Conservation (phyloP, 2,888 invertebrate genomes). For the Pandemis heparana region DNA sequence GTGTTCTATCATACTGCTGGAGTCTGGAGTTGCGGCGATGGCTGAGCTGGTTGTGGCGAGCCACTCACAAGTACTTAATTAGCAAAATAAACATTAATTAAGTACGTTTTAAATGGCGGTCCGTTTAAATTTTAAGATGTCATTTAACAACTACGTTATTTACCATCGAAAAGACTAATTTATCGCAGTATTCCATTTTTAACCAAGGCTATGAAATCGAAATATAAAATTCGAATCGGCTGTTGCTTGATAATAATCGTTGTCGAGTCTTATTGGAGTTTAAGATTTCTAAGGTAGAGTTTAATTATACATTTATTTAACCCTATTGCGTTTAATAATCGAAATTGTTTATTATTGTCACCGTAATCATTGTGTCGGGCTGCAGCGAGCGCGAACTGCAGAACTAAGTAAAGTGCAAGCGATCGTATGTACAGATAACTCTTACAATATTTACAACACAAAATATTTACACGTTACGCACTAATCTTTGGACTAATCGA, state of each 20-base stretch:
- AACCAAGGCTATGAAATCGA: slow-evolving; percentile 25
- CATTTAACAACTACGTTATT: slow-evolving; percentile 27
- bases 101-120: slow-evolving; percentile 38
- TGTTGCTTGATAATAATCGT: slow-evolving; percentile 18
- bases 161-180: slow-evolving; percentile 24
- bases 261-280: slow-evolving; percentile 31
- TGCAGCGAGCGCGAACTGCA: slow-evolving; percentile 41
- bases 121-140: slow-evolving; percentile 24
- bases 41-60: slow-evolving; percentile 29
- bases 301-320: slow-evolving; percentile 46
- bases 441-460: slow-evolving; percentile 63
- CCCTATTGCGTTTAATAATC: slow-evolving; percentile 65
- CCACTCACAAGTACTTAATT: slow-evolving; percentile 12
- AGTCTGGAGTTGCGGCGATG: slow-evolving; percentile 47
- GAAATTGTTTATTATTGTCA: slow-evolving; percentile 79
- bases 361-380: slow-evolving; percentile 62
- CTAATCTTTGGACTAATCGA: slow-evolving; percentile 76
- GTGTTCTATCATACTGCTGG: slow-evolving; percentile 71
- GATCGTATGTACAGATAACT: slow-evolving; percentile 74
- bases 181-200: slow-evolving; percentile 27
- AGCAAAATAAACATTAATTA: slow-evolving; percentile 40
- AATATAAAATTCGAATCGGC: slow-evolving; percentile 11
- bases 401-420: slow-evolving; percentile 52
- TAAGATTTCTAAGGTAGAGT: slow-evolving; percentile 39
- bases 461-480: slow-evolving; percentile 46